A percentile compares a stretch with the other conserved stretches of the same genome.
Conservation (phyloP, 2,888 invertebrate species). For the Thymelicus sylvestris region DNA sequence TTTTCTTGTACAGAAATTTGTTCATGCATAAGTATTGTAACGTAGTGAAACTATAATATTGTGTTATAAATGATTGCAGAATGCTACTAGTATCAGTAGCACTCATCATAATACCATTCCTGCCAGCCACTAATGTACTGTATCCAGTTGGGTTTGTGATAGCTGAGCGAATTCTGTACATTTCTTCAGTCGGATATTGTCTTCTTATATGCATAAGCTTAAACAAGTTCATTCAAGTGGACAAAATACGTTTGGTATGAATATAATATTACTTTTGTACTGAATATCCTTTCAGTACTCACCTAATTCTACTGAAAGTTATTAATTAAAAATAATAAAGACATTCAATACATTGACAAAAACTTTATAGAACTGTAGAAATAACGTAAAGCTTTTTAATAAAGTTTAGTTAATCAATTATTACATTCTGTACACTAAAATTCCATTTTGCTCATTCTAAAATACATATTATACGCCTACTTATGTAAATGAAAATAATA, state of each 20-base stretch:
- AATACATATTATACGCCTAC: no score
- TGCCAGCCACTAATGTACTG: constrained; percentile 93
- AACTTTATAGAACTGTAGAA: no score
- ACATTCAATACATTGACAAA: no score
- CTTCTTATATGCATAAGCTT: constrained; percentile 78
- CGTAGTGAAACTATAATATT: not conserved
- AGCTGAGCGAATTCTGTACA: constrained; percentile 93
- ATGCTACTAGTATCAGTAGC: constrained; percentile 83
- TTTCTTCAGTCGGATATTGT: constrained; percentile 93
- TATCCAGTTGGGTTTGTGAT: constrained; percentile 95
- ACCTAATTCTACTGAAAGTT: no score
- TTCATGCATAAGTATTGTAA: not conserved
- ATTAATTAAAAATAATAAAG: no score
- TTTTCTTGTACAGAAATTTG: no score
- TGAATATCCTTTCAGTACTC: no score
- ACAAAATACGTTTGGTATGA: constrained; percentile 29
- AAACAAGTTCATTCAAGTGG: constrained; percentile 31
- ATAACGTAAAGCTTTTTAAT: no score
- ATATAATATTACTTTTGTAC: not conserved
- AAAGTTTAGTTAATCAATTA: no score
- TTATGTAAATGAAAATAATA: no score
- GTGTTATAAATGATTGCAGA: constrained; percentile 63
- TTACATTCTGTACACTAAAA: no score
- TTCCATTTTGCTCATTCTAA: no score
- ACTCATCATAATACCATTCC: constrained; percentile 89